Base-by-base conservation (phyloP, 2,888 invertebrate genomes). In the Pseudolycoriella hygida region DNA sequence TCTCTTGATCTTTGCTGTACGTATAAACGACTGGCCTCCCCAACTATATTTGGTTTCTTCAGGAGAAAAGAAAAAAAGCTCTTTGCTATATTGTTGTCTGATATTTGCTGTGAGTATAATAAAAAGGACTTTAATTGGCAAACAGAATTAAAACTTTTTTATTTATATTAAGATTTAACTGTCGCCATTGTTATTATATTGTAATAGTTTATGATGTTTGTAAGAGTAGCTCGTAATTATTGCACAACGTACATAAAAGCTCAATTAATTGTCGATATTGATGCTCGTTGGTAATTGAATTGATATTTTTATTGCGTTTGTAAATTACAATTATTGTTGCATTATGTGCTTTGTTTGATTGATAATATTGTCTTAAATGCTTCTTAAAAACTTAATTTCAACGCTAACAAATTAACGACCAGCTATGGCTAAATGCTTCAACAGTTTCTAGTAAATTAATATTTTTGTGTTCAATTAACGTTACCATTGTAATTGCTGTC, bases 81-180 rank as follows among this genome's bases (percentile, higher is more conserved):
- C 12, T 34, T 14, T 34, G 15, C 15, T 34, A 14, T 34, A 34
- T 34, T 34, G 34, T 34, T 34, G 34, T 34, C 34, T 34, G 15
- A 34, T 34, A 34, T 34, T 34, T 34, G 34, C 34, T 14, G 34
- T 14, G 15, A 34, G 34, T 34, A 12, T 34, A 34, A 14, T 14
- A 34, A 34, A 34, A 14, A 34, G n/a, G 34, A 34, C 34, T 34
- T 34, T 34, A 34, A 34, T 34, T 34, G 38, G 6, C 20, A 37
- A 14, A 34, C 37, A 43, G 15, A 38, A 43, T 34, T 43, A 20
- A 43, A 43, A 43, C 37, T 43, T 43, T 37, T 43, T 37, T 43
- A 37, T 20, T 37, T 43, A 17, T 43, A 18, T 38, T 43, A 8
- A 38, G 43, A 43, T 37, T 43, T 37, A 43, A 43, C 19, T 43